Evolutionary conservation across 2,797 vertebrate genomes (phyloP).

Genomic region (Tragelaphus eurycerus): DNA sequence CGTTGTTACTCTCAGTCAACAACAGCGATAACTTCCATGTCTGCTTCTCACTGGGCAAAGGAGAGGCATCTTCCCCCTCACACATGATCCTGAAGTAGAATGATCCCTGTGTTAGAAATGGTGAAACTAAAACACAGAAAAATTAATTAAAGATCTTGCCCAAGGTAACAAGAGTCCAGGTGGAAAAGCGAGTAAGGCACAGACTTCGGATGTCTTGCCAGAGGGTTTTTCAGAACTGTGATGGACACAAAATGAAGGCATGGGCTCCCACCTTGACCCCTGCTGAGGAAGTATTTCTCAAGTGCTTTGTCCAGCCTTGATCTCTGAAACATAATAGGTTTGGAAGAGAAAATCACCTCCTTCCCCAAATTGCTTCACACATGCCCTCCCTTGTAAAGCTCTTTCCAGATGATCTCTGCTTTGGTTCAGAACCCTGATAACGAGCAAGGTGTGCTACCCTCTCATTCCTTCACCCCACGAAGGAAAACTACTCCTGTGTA

Average conservation of each 20-base stretch:
- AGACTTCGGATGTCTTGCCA: neutral
- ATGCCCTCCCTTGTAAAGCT: rapidly evolving
- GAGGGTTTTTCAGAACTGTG: neutral
- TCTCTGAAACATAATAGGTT: neutral
- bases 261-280: neutral
- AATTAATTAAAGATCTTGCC: slow-evolving; percentile 75
- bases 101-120: slow-evolving; percentile 65
- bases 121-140: slow-evolving; percentile 64
- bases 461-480: neutral
- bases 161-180: slow-evolving; percentile 58
- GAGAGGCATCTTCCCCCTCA: slow-evolving; percentile 15
- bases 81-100: slow-evolving; percentile 56
- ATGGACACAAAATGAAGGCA: neutral
- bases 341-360: neutral
- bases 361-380: neutral
- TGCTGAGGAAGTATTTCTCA: neutral
- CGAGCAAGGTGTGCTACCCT: neutral
- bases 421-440: neutral
- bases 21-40: neutral
- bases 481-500: neutral
- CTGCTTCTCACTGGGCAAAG: slow-evolving; percentile 22
- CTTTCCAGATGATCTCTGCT: neutral
- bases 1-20: slow-evolving; percentile 36
- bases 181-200: neutral
- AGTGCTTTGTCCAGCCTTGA: neutral